Evolutionary conservation across 1,140 invertebrate species (phyloP).

Genomic region (Marisa cornuarietis): DNA sequence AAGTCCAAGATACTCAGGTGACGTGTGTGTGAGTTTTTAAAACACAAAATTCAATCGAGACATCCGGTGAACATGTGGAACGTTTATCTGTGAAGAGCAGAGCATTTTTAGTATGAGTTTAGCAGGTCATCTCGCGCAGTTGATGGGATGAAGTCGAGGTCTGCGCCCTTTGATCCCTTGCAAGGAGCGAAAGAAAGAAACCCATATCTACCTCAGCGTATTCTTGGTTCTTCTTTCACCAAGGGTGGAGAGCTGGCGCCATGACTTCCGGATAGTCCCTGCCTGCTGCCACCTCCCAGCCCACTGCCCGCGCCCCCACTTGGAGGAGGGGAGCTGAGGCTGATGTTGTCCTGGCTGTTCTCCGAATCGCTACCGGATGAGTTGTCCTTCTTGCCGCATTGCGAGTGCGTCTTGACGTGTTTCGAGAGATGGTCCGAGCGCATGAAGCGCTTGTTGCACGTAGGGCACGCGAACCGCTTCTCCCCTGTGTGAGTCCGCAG

Average conservation of each 20-base stretch:
- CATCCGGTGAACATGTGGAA: too few relatives aligned
- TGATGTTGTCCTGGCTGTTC: conserved; percentile 33
- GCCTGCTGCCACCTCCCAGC: not conserved
- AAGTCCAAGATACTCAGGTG: too few relatives aligned
- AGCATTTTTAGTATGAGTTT: too few relatives aligned
- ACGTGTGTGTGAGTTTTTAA: too few relatives aligned
- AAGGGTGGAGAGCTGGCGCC: conserved; percentile 13
- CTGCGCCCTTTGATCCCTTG: too few relatives aligned
- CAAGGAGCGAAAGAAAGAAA: not conserved
- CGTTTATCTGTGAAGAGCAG: too few relatives aligned
- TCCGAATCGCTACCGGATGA: conserved; percentile 49
- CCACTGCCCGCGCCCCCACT: not conserved
- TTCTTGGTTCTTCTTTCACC: conserved; percentile 19
- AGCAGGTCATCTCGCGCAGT: too few relatives aligned
- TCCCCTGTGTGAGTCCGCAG: conserved; percentile 92
- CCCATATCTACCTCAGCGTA: conserved; percentile 3
- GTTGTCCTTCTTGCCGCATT: conserved; percentile 38
- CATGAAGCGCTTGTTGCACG: conserved; percentile 93
- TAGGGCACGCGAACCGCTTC: conserved; percentile 89
- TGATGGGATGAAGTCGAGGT: too few relatives aligned
- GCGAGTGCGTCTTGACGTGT: conserved; percentile 62
- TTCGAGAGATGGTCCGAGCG: conserved; percentile 72
- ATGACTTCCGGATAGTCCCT: not conserved
- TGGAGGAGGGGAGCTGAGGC: conserved; percentile 17
- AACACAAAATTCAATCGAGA: too few relatives aligned